Evolutionary conservation across 2,888 invertebrate genomes (phyloP).

Genomic region (Branchipolynoe longqiensis): DNA sequence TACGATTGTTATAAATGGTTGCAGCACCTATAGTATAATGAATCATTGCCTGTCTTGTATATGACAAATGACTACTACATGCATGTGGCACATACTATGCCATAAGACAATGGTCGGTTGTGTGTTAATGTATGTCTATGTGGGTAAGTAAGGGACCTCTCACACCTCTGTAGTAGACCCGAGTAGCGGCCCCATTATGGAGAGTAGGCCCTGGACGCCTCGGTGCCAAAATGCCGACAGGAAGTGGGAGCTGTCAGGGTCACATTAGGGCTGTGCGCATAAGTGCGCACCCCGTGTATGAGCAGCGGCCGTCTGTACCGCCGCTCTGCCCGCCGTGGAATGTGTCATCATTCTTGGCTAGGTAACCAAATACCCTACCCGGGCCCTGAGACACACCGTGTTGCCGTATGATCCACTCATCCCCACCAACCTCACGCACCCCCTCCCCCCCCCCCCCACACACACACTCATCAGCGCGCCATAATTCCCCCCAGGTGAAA

Average conservation of each 20-base stretch:
- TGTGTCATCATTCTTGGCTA: constrained; percentile 7
- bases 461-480: background rate
- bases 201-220: background rate
- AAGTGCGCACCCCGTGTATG: constrained; percentile 7
- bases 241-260: background rate
- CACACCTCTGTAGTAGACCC: background rate
- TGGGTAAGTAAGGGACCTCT: background rate
- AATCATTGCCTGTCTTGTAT: too few species aligned
- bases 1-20: too few species aligned
- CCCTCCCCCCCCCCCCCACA: background rate
- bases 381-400: background rate
- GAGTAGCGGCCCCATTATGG: constrained; percentile 5
- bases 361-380: constrained; percentile 23
- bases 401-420: background rate
- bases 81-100: too few species aligned
- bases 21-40: too few species aligned
- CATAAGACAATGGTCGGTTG: background rate
- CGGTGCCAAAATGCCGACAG: constrained; percentile 5
- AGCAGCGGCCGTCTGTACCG: background rate
- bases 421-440: background rate
- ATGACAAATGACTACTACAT: too few species aligned
- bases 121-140: constrained; percentile 25
- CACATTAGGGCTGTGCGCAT: constrained; percentile 1
- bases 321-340: background rate
- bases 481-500: constrained; percentile 11